Evolutionary conservation across 1,140 invertebrate genomes (phyloP), one percentile per base, ranked within the genome.

Genomic region (Trichomalopsis sarcophagae): DNA sequence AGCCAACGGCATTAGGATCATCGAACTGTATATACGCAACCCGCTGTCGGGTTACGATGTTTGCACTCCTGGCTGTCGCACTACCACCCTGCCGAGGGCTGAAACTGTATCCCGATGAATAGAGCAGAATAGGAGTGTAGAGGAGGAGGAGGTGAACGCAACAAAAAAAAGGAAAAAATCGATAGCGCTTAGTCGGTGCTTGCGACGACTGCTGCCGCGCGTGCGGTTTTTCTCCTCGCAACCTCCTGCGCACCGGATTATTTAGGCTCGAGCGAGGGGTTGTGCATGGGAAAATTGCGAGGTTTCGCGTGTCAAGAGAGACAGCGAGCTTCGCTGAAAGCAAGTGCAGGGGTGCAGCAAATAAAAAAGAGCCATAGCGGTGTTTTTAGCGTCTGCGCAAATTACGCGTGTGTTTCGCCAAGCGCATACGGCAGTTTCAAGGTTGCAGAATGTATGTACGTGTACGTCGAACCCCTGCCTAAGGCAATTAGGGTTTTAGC

Each of bases 201-300:
- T 62, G 21, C 55, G 47, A 75, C 80, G 30, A 62, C 62, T n/a
- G 21, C 75, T 33, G 9, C 36, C 11, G 73, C 27, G 73, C 21
- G 5, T 68, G 83, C 50, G 66, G 71, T 69, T 85, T 84, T 75
- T 74, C 21, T 75, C 69, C 17, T 69, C 47, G 36, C 9, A 44
- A 33, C 44, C 47, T 36, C 13, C 9, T 21, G 47, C n/a, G 5
- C 30, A 9, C 10, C 27, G 66, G 44, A 47, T 84, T 68, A 47
- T 81, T 80, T 74, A 71, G 27, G 14, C 50, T 33, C 47, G 27
- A 68, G 44, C 62, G 14, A 73, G 27, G 66, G 40, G 47, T n/a
- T 27, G 66, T 84, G 47, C 17, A 50, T 36, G 33, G 40, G 71
- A 84, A 81, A 81, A 85, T 81, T 85, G 79, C 84, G 55, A 85